Conservation (phyloP, 1,140 invertebrate species). For the Zaprionus lachaisei region DNA sequence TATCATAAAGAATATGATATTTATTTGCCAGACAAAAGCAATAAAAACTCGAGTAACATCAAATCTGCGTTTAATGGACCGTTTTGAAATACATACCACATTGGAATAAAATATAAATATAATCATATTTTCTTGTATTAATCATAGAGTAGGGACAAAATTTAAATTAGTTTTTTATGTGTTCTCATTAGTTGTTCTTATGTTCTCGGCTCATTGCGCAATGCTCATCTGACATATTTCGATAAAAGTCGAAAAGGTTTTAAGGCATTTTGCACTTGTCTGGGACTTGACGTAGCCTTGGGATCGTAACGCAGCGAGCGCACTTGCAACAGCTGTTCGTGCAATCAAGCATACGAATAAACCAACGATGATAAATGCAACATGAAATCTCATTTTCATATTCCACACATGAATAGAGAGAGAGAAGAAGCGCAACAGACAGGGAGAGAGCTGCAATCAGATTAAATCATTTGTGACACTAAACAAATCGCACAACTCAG, state of each 20-base stretch:
- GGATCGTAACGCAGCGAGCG: slow-evolving; percentile 25
- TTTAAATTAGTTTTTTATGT: not conserved
- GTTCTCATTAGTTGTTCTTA: not conserved
- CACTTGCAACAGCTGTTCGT: slow-evolving; percentile 67
- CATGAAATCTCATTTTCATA: slow-evolving; percentile 56
- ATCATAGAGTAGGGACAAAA: not conserved
- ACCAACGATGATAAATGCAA: slow-evolving; percentile 67
- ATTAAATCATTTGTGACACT: slow-evolving; percentile 76
- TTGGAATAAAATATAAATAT: slow-evolving; percentile 5
- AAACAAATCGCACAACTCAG: slow-evolving; percentile 67
- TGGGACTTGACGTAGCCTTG: slow-evolving; percentile 38
- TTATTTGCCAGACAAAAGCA: slow-evolving; percentile 59
- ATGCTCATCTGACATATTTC: not conserved
- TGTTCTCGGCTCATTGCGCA: not conserved
- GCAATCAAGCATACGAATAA: slow-evolving; percentile 71
- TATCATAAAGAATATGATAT: slow-evolving; percentile 37
- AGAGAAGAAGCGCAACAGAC: not conserved
- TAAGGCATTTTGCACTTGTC: slow-evolving; percentile 60
- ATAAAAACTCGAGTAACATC: slow-evolving; percentile 52
- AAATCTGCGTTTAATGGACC: slow-evolving; percentile 51
- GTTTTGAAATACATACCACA: slow-evolving; percentile 24
- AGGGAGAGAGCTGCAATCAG: slow-evolving; percentile 32
- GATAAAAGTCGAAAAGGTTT: slow-evolving; percentile 46
- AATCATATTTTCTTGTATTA: not conserved
- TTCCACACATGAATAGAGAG: slow-evolving; percentile 40